Evolutionary conservation across 2,113 vertebrate species (phyloP).

Genomic region (Sylvilagus bachmani): DNA sequence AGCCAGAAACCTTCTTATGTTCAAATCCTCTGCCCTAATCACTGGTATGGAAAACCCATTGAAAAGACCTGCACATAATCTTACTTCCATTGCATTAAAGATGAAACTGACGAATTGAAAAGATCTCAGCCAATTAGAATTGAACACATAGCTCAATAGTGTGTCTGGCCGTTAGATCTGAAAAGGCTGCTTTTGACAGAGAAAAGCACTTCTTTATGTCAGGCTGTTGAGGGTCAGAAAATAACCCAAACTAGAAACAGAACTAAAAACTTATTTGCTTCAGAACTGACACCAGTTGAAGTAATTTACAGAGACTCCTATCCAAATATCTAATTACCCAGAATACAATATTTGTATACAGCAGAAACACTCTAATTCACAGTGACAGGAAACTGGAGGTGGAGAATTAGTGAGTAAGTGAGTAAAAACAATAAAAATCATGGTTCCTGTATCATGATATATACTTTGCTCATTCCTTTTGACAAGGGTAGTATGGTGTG

Average conservation of each 20-base stretch:
- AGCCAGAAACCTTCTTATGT: constrained; percentile 79
- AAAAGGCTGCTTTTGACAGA: constrained; percentile 77
- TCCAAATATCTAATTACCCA: constrained; percentile 78
- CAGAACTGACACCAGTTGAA: constrained; percentile 76
- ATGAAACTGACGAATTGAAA: constrained; percentile 82
- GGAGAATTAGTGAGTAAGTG: constrained; percentile 80
- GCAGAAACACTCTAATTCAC: constrained; percentile 70
- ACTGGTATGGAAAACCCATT: constrained; percentile 81
- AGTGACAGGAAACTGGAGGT: constrained; percentile 76
- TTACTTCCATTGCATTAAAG: constrained; percentile 81
- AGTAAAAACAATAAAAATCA: constrained; percentile 83
- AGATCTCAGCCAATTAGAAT: constrained; percentile 83
- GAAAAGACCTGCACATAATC: constrained; percentile 79
- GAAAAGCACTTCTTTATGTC: constrained; percentile 73
- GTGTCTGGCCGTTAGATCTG: constrained; percentile 76
- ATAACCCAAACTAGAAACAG: constrained; percentile 75
- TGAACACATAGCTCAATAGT: constrained; percentile 75
- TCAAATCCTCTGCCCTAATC: constrained; percentile 80
- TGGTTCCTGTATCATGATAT: constrained; percentile 59
- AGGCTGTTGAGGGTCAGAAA: constrained; percentile 81
- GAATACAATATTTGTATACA: constrained; percentile 79
- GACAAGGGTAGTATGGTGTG: constrained; percentile 76
- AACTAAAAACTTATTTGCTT: constrained; percentile 78
- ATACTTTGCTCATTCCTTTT: constrained; percentile 77
- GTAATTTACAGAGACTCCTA: constrained; percentile 74